Evolutionary conservation across 1,140 invertebrate genomes (phyloP).

Genomic region (Sitodiplosis mosellana): DNA sequence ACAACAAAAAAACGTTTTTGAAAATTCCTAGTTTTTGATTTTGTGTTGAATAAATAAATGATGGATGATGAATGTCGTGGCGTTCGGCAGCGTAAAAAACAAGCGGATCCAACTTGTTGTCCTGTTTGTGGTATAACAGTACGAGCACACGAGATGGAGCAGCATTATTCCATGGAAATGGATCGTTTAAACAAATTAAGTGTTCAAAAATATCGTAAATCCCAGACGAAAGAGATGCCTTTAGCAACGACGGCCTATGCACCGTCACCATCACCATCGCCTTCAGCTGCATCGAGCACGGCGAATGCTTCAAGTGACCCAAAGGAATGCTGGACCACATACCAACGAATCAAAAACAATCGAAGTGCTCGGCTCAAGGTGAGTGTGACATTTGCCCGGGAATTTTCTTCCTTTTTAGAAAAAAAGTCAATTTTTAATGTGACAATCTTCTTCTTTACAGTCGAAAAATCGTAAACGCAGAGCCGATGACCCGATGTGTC

Average conservation of each 20-base stretch:
- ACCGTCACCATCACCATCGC: slow-evolving; percentile 16
- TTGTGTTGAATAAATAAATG: neutral
- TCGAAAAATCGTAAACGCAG: slow-evolving; percentile 32
- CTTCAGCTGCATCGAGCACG: slow-evolving; percentile 16
- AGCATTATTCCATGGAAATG: slow-evolving; percentile 55
- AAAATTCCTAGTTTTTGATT: too few relatives aligned
- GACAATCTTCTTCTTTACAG: too few relatives aligned
- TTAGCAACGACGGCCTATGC: slow-evolving; percentile 5
- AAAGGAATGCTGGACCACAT: slow-evolving; percentile 57
- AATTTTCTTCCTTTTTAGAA: neutral
- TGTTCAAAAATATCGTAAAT: slow-evolving; percentile 5
- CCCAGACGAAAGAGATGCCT: neutral
- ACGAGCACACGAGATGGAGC: slow-evolving; percentile 48
- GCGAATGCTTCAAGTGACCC: slow-evolving; percentile 27
- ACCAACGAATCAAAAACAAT: slow-evolving; percentile 53
- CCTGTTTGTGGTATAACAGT: slow-evolving; percentile 64
- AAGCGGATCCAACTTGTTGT: slow-evolving; percentile 44
- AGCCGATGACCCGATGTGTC: slow-evolving; percentile 46
- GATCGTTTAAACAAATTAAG: slow-evolving; percentile 49
- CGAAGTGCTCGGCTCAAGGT: slow-evolving; percentile 34
- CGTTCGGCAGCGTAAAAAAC: slow-evolving; percentile 22
- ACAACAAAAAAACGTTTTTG: too few relatives aligned
- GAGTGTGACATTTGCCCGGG: slow-evolving; percentile 3
- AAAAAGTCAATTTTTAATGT: too few relatives aligned
- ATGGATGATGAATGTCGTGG: slow-evolving; percentile 11